These are phyloP conservation scores for Hipparchia semele DNA, from an alignment of 2,888 invertebrate species.

Conservation along the genomic window DNA sequence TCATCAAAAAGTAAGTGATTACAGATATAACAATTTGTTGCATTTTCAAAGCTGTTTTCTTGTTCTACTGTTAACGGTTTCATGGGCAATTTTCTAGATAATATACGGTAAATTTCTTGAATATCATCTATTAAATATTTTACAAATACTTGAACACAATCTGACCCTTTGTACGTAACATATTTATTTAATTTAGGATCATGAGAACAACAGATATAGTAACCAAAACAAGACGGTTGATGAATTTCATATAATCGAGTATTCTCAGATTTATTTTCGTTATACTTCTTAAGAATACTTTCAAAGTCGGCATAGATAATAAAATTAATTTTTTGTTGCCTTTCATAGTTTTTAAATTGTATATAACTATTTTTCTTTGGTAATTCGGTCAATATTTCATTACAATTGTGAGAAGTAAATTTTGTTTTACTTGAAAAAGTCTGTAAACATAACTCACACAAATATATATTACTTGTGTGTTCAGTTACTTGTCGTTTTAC, in stretches of 20 bases:
- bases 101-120: conserved; percentile 9
- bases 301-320: too few relatives aligned
- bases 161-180: conserved; percentile 25
- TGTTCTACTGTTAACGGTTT: conserved; percentile 2
- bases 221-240: too few relatives aligned
- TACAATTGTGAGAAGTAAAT: conserved; percentile 28
- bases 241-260: too few relatives aligned
- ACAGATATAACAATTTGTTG: neutral
- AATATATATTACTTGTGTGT: conserved; percentile 1
- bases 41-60: neutral
- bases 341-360: conserved; percentile 19
- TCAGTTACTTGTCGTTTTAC: too few relatives aligned
- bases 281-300: too few relatives aligned
- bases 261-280: too few relatives aligned
- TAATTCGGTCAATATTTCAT: conserved; percentile 26
- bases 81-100: neutral
- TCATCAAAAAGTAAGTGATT: neutral
- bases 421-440: conserved; percentile 33
- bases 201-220: too few relatives aligned
- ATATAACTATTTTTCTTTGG: conserved; percentile 28
- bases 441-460: conserved; percentile 40
- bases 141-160: conserved; percentile 33
- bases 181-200: too few relatives aligned
- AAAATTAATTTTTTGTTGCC: too few relatives aligned
- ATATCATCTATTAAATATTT: conserved; percentile 25